Conservation (phyloP, 2,797 vertebrate genomes). For the Anabacerthia variegaticeps region DNA sequence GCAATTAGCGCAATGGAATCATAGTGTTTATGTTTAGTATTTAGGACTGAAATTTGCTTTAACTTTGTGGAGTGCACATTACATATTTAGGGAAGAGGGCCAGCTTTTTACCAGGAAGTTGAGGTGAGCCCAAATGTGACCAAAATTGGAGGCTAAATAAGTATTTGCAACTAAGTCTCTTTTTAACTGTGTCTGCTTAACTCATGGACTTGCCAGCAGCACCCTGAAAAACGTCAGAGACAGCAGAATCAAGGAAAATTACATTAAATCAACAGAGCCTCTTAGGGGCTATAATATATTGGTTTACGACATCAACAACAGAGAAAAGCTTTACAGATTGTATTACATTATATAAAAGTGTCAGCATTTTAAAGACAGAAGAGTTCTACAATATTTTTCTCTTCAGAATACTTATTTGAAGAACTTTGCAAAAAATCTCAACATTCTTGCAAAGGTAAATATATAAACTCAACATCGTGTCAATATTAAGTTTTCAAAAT, state of each 20-base stretch:
- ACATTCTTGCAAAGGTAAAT: background rate
- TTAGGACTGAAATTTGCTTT: background rate
- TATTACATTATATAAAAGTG: background rate
- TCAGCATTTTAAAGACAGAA: background rate
- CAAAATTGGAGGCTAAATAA: conserved; percentile 13
- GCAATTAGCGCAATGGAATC: background rate
- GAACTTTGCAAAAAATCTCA: background rate
- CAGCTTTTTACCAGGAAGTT: background rate
- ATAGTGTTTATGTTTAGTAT: background rate
- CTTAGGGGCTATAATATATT: background rate
- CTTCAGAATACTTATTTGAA: background rate
- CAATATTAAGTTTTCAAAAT: background rate
- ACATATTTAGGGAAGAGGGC: background rate
- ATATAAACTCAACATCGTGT: background rate
- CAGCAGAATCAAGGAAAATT: conserved; percentile 1
- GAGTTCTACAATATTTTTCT: background rate
- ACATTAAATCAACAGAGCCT: background rate
- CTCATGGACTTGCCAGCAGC: background rate
- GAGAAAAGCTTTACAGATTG: background rate
- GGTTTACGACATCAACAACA: background rate
- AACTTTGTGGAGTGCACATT: background rate
- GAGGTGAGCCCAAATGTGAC: background rate
- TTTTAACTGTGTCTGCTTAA: background rate
- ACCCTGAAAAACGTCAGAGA: background rate
- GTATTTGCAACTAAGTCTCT: background rate